These are phyloP conservation scores for Drosophila sturtevanti DNA, from an alignment of 1,140 invertebrate species.

Conservation along the genomic window DNA sequence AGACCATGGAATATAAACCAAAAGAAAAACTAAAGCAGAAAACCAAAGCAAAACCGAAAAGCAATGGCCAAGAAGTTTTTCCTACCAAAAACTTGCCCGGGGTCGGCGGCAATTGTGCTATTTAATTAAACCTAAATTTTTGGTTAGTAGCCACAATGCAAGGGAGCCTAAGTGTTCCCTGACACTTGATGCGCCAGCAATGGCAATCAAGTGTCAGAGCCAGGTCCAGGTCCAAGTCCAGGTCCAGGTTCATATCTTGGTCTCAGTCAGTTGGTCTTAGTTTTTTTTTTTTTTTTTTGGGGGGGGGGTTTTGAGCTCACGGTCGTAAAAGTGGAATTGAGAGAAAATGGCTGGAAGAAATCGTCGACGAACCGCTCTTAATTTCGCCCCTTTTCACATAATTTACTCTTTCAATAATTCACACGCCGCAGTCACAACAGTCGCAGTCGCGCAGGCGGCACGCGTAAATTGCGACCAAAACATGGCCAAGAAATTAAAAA, in stretches of 20 bases:
- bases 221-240: too few relatives aligned
- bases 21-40: slow-evolving; percentile 58
- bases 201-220: slow-evolving; percentile 16
- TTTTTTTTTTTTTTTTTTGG: too few relatives aligned
- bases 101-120: slow-evolving; percentile 45
- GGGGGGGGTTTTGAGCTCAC: background rate
- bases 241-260: background rate
- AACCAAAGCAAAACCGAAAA: slow-evolving; percentile 23
- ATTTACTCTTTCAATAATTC: slow-evolving; percentile 79
- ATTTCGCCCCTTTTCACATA: slow-evolving; percentile 59
- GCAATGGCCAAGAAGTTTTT: slow-evolving; percentile 39
- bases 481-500: slow-evolving; percentile 73
- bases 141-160: slow-evolving; percentile 4
- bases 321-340: slow-evolving; percentile 28
- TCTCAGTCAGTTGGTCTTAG: background rate
- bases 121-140: slow-evolving; percentile 61
- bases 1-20: slow-evolving; percentile 59
- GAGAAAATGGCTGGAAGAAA: slow-evolving; percentile 17
- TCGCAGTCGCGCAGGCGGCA: slow-evolving; percentile 14
- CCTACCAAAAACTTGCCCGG: slow-evolving; percentile 32
- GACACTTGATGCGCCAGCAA: slow-evolving; percentile 11
- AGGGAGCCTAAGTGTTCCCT: background rate
- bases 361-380: slow-evolving; percentile 15
- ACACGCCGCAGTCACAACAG: slow-evolving; percentile 42
- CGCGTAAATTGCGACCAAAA: slow-evolving; percentile 71